A percentile compares a stretch with the other conserved stretches of the same genome.
These are phyloP conservation scores for Geodia barretti DNA, from an alignment of 37 sponge, comb jelly and placozoan genomes.

Conservation along the genomic window DNA sequence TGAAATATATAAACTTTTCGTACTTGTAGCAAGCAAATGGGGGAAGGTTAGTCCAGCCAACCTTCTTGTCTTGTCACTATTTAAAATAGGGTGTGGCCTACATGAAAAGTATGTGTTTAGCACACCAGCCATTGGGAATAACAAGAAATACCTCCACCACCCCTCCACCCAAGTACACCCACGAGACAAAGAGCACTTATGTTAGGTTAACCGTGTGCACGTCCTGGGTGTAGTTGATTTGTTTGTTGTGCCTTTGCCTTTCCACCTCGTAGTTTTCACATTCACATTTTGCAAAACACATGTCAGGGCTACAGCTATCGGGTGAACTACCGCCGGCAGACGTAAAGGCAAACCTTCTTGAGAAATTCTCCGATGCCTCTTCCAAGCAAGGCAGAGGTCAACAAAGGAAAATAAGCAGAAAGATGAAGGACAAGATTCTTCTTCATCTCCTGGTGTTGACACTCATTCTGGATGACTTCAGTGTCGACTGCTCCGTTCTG, in stretches of 20 bases:
- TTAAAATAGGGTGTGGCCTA: too few relatives aligned
- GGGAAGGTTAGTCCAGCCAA: too few relatives aligned
- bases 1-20: too few relatives aligned
- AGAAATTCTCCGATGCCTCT: slow-evolving; percentile 35
- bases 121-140: too few relatives aligned
- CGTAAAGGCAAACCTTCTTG: slow-evolving; percentile 28
- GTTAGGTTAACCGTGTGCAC: slow-evolving; percentile 28
- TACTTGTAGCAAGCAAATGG: too few relatives aligned
- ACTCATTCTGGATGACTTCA: slow-evolving; percentile 52
- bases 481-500: slow-evolving; percentile 35
- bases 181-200: too few relatives aligned
- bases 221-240: not conserved
- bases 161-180: too few relatives aligned
- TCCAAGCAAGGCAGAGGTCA: not conserved
- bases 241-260: slow-evolving; percentile 15
- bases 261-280: not conserved
- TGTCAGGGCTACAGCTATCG: slow-evolving; percentile 24
- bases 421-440: slow-evolving; percentile 59
- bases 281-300: too few relatives aligned
- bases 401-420: not conserved
- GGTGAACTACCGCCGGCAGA: slow-evolving; percentile 16
- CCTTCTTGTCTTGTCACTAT: too few relatives aligned
- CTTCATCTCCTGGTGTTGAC: slow-evolving; percentile 56
- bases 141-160: too few relatives aligned
- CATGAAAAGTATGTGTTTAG: too few relatives aligned